These are phyloP conservation scores for Calliphora vicina DNA, from an alignment of 1,140 invertebrate genomes.

Conservation along the genomic window DNA sequence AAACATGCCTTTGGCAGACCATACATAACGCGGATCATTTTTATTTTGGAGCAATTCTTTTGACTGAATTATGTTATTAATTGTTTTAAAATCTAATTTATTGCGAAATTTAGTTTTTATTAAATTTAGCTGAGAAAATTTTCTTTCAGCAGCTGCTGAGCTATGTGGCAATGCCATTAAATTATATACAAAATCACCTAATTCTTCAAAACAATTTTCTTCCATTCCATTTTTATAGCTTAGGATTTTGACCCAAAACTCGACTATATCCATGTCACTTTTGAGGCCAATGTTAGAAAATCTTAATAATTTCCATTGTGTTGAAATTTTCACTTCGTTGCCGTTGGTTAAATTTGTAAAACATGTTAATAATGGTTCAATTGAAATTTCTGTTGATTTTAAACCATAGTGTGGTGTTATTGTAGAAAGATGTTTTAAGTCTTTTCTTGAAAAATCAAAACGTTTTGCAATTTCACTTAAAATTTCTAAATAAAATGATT, in stretches of 20 bases:
- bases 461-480: slow-evolving; percentile 9
- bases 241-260: background rate
- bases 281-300: background rate
- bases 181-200: background rate
- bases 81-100: slow-evolving; percentile 12
- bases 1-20: background rate
- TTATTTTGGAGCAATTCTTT: slow-evolving; percentile 32
- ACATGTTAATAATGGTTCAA: background rate
- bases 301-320: slow-evolving; percentile 21
- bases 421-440: slow-evolving; percentile 15
- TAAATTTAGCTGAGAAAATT: slow-evolving; percentile 23
- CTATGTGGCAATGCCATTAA: slow-evolving; percentile 26
- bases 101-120: slow-evolving; percentile 27
- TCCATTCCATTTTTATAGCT: slow-evolving; percentile 1
- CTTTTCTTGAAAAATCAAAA: slow-evolving; percentile 29
- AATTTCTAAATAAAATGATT: slow-evolving; percentile 32
- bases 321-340: background rate
- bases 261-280: background rate
- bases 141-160: slow-evolving; percentile 31
- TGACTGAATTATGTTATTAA: slow-evolving; percentile 12
- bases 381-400: background rate
- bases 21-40: background rate
- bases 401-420: slow-evolving; percentile 17
- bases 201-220: background rate
- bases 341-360: background rate